Percentiles rank a stretch among this genome's conserved stretches.
phyloP scores from a whole-genome alignment of 2,797 vertebrate species.

The Sylvilagus floridanus region DNA sequence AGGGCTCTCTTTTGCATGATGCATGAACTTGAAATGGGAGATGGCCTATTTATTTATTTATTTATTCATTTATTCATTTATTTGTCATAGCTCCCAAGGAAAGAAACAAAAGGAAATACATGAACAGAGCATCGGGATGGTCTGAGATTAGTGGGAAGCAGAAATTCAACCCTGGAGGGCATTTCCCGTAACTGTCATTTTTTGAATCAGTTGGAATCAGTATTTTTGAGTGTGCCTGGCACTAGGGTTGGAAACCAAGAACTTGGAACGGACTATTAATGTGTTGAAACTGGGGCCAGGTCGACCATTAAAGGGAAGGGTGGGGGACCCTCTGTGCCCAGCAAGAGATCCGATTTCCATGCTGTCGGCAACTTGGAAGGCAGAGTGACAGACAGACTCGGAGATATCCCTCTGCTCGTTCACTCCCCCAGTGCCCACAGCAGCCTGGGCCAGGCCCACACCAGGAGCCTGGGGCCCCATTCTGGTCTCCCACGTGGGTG shows the following conservation, averaged over 20 bases:
- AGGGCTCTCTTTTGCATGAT: constrained; percentile 21
- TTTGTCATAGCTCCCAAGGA: neutral
- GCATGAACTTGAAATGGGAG: neutral
- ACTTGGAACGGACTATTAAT: neutral
- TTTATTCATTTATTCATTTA: no score
- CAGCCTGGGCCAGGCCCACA: no score
- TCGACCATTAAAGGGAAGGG: neutral
- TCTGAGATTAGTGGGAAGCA: constrained; percentile 37
- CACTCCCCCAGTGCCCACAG: no score
- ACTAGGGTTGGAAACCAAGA: neutral
- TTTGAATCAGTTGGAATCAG: neutral
- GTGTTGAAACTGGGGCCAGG: neutral
- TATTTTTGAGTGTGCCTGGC: neutral
- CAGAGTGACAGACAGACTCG: no score
- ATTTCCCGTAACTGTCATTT: neutral
- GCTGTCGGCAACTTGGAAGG: no score
- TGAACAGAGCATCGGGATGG: neutral
- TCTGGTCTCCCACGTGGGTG: no score
- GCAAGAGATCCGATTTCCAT: neutral
- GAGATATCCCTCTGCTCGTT: no score
- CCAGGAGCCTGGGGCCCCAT: no score
- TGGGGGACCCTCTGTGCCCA: neutral
- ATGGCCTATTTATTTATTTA: neutral
- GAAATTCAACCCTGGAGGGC: constrained; percentile 22
- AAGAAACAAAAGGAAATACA: constrained; percentile 42